Conservation (phyloP, 2,113 vertebrate species). For the Grallaria varia region DNA sequence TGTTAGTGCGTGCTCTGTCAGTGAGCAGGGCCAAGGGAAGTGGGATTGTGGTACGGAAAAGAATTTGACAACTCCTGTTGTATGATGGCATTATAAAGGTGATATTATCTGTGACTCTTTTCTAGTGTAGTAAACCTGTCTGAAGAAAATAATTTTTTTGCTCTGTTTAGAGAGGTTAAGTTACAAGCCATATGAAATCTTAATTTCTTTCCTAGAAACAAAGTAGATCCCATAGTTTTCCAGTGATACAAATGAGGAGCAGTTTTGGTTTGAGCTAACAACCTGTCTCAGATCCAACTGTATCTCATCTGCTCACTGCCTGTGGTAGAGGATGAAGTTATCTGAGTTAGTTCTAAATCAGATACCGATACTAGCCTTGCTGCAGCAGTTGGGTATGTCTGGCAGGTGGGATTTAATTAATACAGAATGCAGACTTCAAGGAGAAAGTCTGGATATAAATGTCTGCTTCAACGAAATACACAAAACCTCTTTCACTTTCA, state of each 20-base stretch:
- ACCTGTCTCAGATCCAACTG: not conserved
- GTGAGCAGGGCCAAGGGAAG: not conserved
- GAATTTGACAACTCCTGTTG: not conserved
- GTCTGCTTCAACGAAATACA: not conserved
- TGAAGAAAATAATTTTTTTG: not conserved
- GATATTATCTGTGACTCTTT: not conserved
- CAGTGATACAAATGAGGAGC: not conserved
- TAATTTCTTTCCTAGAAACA: not conserved
- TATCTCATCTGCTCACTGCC: not conserved
- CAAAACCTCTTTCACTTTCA: not conserved
- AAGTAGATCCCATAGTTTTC: not conserved
- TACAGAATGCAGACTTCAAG: fast-evolving
- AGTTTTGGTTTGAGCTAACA: not conserved
- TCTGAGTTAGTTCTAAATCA: not conserved
- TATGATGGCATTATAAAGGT: not conserved
- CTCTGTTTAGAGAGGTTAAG: not conserved
- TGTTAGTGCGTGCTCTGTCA: not conserved
- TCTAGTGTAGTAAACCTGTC: not conserved
- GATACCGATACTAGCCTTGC: not conserved
- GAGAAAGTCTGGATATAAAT: not conserved
- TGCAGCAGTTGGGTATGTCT: not conserved
- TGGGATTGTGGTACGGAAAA: fast-evolving
- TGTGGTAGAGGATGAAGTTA: not conserved
- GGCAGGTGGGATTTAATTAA: not conserved
- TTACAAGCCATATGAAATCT: not conserved